These are phyloP conservation scores for Oreohelix idahoensis DNA, from an alignment of 1,140 invertebrate species.

Conservation along the genomic window DNA sequence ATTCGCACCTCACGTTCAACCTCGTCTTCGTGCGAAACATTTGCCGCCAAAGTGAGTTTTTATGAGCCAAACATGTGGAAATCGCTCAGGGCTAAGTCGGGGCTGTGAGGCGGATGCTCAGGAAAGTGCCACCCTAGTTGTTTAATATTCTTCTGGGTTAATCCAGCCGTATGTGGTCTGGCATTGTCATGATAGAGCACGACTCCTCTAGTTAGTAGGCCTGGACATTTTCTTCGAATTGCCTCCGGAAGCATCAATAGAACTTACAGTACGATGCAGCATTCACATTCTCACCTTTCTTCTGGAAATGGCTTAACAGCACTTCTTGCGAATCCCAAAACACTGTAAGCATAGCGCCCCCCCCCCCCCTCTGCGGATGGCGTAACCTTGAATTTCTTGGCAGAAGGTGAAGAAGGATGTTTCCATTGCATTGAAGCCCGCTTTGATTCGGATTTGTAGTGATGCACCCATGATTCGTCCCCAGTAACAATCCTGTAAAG, in stretches of 20 bases:
- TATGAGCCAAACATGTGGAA: not conserved
- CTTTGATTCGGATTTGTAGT: not conserved
- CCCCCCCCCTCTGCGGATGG: no score
- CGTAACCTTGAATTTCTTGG: not conserved
- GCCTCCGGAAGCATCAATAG: not conserved
- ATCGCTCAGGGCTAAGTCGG: not conserved
- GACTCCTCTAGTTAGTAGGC: not conserved
- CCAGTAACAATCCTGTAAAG: no score
- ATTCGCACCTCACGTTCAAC: not conserved
- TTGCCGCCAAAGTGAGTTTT: not conserved
- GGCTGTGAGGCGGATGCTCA: not conserved
- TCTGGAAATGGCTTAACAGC: not conserved
- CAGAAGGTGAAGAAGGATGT: not conserved
- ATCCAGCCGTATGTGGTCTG: not conserved
- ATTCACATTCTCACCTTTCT: slow-evolving; percentile 5
- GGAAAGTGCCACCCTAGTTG: not conserved
- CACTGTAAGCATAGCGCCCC: not conserved
- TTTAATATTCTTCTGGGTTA: not conserved
- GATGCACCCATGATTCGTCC: no score
- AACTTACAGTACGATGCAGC: not conserved
- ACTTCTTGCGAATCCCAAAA: not conserved
- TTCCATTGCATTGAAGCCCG: not conserved
- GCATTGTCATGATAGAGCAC: not conserved
- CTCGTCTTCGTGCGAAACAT: not conserved
- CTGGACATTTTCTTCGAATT: not conserved